Conservation (phyloP, 2,888 invertebrate genomes). For the Diadegma fenestrale region DNA sequence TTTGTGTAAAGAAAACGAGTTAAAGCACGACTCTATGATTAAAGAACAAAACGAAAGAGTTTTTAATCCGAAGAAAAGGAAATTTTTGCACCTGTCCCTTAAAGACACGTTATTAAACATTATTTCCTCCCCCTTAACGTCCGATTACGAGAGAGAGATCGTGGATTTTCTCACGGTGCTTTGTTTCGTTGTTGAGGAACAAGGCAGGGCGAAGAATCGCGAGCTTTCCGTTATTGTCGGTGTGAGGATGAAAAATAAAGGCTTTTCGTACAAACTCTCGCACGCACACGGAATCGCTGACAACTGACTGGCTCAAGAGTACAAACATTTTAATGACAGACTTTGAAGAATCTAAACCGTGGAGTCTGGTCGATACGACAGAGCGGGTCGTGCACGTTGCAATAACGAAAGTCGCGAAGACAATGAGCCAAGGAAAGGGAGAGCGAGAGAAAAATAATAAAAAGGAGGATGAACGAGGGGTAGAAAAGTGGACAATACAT, state of each 20-base stretch:
- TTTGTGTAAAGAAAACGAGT: background rate
- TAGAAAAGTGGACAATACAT: constrained; percentile 64
- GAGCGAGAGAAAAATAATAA: constrained; percentile 39
- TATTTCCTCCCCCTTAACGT: constrained; percentile 16
- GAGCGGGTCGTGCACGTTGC: constrained; percentile 36
- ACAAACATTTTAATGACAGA: constrained; percentile 80
- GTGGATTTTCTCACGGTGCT: constrained; percentile 77
- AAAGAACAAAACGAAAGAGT: background rate
- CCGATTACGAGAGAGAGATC: constrained; percentile 57
- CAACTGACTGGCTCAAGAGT: constrained; percentile 64
- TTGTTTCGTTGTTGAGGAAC: constrained; percentile 23
- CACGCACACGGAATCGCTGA: background rate
- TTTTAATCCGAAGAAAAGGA: constrained; percentile 22
- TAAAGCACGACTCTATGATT: background rate
- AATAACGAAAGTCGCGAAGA: constrained; percentile 52
- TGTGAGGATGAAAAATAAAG: constrained; percentile 60
- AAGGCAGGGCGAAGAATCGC: constrained; percentile 21
- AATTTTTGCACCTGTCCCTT: constrained; percentile 58
- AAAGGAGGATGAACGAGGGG: constrained; percentile 42
- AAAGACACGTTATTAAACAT: constrained; percentile 56
- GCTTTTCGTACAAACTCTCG: background rate
- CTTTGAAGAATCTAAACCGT: constrained; percentile 80
- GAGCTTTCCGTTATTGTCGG: constrained; percentile 43
- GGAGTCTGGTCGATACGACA: constrained; percentile 72
- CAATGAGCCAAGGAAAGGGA: constrained; percentile 50